Conservation (phyloP, 2,797 vertebrate species). For the Mergus octosetaceus region DNA sequence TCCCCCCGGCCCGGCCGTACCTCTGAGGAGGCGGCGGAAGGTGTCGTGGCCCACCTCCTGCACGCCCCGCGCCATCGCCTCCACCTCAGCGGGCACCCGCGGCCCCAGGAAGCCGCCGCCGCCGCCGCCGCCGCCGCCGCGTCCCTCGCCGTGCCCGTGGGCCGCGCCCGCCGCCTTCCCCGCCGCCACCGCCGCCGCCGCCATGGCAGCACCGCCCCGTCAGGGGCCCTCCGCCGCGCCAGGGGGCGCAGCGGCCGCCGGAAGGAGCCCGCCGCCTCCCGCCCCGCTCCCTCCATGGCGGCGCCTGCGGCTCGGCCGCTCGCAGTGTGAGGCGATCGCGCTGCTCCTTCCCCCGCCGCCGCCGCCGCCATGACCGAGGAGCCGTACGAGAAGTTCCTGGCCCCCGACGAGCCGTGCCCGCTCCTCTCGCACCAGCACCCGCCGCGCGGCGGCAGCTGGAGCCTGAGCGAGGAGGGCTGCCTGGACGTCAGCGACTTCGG, state of each 20-base stretch:
- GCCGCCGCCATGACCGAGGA: slow-evolving; percentile 83
- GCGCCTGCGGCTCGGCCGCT: not conserved
- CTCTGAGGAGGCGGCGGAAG: slow-evolving; percentile 83
- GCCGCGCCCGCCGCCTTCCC: not conserved
- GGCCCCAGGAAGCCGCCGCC: slow-evolving; percentile 77
- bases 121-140: slow-evolving; percentile 37
- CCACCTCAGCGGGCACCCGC: slow-evolving; percentile 82
- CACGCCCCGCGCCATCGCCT: slow-evolving; percentile 80
- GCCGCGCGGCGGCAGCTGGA: slow-evolving; percentile 84
- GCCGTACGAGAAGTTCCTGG: slow-evolving; percentile 93
- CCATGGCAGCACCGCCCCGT: not conserved
- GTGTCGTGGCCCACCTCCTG: slow-evolving; percentile 83
- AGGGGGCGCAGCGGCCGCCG: slow-evolving; percentile 51
- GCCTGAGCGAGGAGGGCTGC: slow-evolving; percentile 88
- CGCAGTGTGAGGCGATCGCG: not conserved
- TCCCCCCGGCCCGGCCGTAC: slow-evolving; percentile 44
- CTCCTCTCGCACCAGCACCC: slow-evolving; percentile 86
- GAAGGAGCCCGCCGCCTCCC: not conserved
- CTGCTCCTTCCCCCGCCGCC: not conserved
- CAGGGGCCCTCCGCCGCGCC: slow-evolving; percentile 17
- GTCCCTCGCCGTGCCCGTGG: not conserved
- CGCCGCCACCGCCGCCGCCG: not conserved
- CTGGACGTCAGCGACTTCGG: slow-evolving; percentile 95
- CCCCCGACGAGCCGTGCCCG: slow-evolving; percentile 93
- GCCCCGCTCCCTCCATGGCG: not conserved